A percentile compares a stretch with the other conserved stretches of the same genome.
These are phyloP conservation scores for Lutjanus campechanus DNA, from an alignment of 2,797 vertebrate genomes.

Conservation along the genomic window DNA sequence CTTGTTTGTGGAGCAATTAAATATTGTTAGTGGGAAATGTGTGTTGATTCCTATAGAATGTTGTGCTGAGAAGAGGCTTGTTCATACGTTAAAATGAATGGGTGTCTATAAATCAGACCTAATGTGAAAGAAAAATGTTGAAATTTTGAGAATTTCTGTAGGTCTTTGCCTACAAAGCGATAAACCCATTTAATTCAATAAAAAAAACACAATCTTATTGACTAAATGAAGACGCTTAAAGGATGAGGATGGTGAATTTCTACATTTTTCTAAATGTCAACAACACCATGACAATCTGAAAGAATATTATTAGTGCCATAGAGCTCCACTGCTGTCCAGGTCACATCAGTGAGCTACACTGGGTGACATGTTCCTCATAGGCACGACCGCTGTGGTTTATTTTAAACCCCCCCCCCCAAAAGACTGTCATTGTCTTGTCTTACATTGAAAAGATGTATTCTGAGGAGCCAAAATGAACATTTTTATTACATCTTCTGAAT, in stretches of 20 bases:
- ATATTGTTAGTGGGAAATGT: neutral
- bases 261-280: neutral
- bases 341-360: too few relatives aligned
- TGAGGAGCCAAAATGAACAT: too few relatives aligned
- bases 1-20: neutral
- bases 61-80: neutral
- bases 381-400: too few relatives aligned
- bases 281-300: neutral
- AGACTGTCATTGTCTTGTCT: too few relatives aligned
- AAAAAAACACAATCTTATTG: neutral
- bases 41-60: neutral
- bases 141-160: neutral
- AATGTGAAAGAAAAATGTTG: neutral
- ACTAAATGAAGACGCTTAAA: neutral
- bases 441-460: too few relatives aligned
- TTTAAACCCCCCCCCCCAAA: too few relatives aligned
- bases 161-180: neutral
- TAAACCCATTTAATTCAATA: too few relatives aligned
- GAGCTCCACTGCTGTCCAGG: neutral
- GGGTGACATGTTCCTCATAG: too few relatives aligned
- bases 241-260: neutral
- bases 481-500: too few relatives aligned
- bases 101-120: neutral
- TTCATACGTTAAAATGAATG: neutral
- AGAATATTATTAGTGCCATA: neutral